Base-by-base conservation (phyloP, 2,888 invertebrate genomes). In the Synanthedon formicaeformis region DNA sequence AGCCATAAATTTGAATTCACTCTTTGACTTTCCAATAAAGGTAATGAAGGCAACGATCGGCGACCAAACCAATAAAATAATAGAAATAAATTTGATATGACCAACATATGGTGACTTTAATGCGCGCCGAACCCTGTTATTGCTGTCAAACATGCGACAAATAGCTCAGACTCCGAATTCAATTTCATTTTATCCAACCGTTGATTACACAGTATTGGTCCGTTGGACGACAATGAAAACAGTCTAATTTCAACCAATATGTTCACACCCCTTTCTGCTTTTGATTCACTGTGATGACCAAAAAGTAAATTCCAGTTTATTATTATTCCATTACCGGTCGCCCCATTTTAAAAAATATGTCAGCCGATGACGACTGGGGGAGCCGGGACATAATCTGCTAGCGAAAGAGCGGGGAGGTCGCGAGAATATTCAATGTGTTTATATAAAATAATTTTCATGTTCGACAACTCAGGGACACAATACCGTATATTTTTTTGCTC, bases 71-170 rank as follows among this genome's bases (percentile, higher is more conserved):
- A 86, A 86, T 85, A 84, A 85, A 85, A 86, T 86, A 86, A 86
- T 85, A 83, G 85, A 85, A 86, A 85, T 86, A 85, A 85, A 86
- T 84, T 87, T 84, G 86, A 87, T 87, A 86, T 85, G 83, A 85
- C 81, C 85, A 83, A 85, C 87, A 87, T 86, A 87, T 87, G 87
- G 86, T 69, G 77, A 79, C 75, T 72, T 69, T 82, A 81, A 83
- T 81, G 84, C 80, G 76, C 75, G 73, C 70, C 75, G 75, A 79
- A 81, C 85, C 86, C 86, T 80, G 86, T 86, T 85, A 87, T 86
- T 86, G 86, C 82, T 80, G 85, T 81, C 86, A 83, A 86, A 83
- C 87, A 87, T 87, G 86, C 87, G 86, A 87, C 81, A 84, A 81
- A 84, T 81, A 84, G 78, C 79, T 83, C 77, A 74, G 75, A 66